These are phyloP conservation scores for Cyclophora punctaria DNA, from an alignment of 2,888 invertebrate species.

Conservation along the genomic window DNA sequence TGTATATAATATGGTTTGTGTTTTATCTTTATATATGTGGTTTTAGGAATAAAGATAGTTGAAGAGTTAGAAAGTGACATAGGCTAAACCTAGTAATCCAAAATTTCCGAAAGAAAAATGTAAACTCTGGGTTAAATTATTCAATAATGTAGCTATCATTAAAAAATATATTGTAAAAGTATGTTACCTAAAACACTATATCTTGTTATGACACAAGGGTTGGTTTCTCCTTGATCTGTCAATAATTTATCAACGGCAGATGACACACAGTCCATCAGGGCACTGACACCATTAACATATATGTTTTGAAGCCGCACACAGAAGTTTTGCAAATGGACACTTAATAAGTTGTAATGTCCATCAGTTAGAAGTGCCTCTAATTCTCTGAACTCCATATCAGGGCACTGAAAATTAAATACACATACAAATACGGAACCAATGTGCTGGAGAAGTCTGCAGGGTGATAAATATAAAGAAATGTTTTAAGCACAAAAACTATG, in stretches of 20 bases:
- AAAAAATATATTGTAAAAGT: too few species aligned
- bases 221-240: constrained; percentile 66
- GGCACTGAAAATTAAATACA: constrained; percentile 66
- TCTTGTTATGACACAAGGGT: constrained; percentile 73
- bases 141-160: too few species aligned
- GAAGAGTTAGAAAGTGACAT: neutral
- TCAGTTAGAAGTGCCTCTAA: constrained; percentile 78
- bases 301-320: constrained; percentile 75
- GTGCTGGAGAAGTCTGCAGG: too few species aligned
- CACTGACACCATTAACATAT: constrained; percentile 77
- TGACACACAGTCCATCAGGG: constrained; percentile 77
- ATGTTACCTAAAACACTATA: constrained; percentile 79
- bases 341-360: constrained; percentile 74
- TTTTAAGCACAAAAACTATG: neutral
- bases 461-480: neutral
- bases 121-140: too few species aligned
- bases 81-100: too few species aligned
- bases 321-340: constrained; percentile 75
- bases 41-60: neutral
- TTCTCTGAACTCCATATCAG: constrained; percentile 84
- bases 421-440: too few species aligned
- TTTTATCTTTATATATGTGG: neutral
- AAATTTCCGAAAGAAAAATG: too few species aligned
- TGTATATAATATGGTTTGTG: too few species aligned
- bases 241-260: constrained; percentile 76